Evolutionary conservation across 2,113 vertebrate genomes (phyloP).

Genomic region (Arizona elegans): DNA sequence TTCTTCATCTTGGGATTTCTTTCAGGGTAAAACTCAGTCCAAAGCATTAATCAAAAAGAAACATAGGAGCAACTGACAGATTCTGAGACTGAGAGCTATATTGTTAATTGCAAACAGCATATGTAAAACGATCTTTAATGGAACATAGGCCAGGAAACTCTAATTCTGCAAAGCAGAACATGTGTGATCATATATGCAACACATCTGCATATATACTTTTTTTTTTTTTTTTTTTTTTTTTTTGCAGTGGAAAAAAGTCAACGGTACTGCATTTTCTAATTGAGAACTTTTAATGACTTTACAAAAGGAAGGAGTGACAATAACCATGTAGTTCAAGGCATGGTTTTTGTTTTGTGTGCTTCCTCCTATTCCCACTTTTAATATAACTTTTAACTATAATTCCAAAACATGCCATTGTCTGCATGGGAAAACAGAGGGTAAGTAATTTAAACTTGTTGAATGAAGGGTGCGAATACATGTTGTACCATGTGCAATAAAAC

Average conservation of each 20-base stretch:
- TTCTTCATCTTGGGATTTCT: not conserved
- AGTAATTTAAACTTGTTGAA: slow-evolving; percentile 48
- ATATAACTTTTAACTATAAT: slow-evolving; percentile 35
- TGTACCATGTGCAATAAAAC: slow-evolving; percentile 72
- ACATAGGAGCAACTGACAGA: not conserved
- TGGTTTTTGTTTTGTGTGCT: slow-evolving; percentile 36
- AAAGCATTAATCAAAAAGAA: not conserved
- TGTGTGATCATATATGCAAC: slow-evolving; percentile 28
- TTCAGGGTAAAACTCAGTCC: not conserved
- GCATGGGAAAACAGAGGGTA: slow-evolving; percentile 31
- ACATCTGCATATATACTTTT: not conserved
- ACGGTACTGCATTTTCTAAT: slow-evolving; percentile 37
- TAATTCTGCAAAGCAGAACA: slow-evolving; percentile 47
- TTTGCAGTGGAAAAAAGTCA: slow-evolving; percentile 35
- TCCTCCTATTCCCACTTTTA: slow-evolving; percentile 6
- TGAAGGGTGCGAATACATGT: slow-evolving; percentile 41
- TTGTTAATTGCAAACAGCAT: slow-evolving; percentile 15
- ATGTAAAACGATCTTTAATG: not conserved
- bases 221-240: slow-evolving; percentile 47
- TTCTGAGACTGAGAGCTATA: not conserved
- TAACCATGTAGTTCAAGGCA: not conserved
- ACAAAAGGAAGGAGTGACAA: slow-evolving; percentile 34
- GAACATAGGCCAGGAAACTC: slow-evolving; percentile 24
- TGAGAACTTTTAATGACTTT: slow-evolving; percentile 53
- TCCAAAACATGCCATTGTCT: slow-evolving; percentile 42